Base-by-base conservation (phyloP, 2,113 vertebrate species). In the Myiozetetes cayanensis region DNA sequence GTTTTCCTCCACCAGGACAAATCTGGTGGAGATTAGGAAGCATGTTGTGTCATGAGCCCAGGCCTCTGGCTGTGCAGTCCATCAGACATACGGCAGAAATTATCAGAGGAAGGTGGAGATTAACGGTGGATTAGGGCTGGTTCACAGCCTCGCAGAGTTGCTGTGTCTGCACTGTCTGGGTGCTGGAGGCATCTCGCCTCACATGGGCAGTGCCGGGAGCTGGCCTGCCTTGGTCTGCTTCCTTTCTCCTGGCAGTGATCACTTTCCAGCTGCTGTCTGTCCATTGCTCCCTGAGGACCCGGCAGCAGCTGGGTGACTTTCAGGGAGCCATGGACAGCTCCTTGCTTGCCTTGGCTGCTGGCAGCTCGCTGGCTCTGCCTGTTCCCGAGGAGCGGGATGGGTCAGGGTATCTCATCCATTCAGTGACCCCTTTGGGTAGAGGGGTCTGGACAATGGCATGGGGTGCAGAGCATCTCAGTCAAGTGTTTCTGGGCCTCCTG, bases 11-110 rank as follows among this genome's bases (percentile, higher is more conserved):
- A 43, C 47, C 1, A 10, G 87, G 68, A 68, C 53, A 87, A 78
- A 88, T 85, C 89, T 89, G 75, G 50, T 85, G 71, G 78, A 79
- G 90, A 94, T 93, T 87, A 94, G 81, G n/a, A 87, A 66, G 73
- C 37, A 11, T 18, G n/a, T 71, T 62, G 27, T 91, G 65, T 80
- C 3, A 0, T 86, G 61, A 53, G 74, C 58, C 75, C 62, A 49
- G 25, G 35, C 49, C 70, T 97, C 73, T 93, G 68, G 74, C 73
- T 67, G 14, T 25, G 14, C 70, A 89, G 63, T 82, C 91, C 68
- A 33, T 84, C 67, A 91, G 78, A 87, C 91, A 96, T 93, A 95
- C 73, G 89, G 94, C 92, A 91, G 89, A 97, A 97, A 87, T 96
- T 72, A 65, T 53, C 71, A 83, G 92, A 92, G 77, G 66, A 91